These are phyloP conservation scores for Trinorchestia longiramus DNA, from an alignment of 1,140 invertebrate genomes.

Conservation along the genomic window DNA sequence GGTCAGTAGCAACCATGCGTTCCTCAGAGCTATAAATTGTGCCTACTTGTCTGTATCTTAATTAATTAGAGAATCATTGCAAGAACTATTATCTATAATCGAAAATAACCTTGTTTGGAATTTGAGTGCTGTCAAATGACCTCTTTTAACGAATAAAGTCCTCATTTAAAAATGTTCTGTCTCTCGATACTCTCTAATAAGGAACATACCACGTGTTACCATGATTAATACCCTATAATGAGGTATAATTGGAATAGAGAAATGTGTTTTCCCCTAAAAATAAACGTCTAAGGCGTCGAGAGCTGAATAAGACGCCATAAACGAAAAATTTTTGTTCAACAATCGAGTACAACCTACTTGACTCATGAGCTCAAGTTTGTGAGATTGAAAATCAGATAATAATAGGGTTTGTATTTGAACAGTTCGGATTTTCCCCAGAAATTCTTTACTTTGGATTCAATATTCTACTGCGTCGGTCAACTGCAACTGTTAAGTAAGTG, in stretches of 20 bases:
- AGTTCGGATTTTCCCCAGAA: background rate
- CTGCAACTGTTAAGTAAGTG: background rate
- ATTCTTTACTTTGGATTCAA: background rate
- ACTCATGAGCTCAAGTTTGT: background rate
- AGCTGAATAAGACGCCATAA: background rate
- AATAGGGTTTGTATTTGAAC: background rate
- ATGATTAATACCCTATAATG: background rate
- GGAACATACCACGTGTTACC: background rate
- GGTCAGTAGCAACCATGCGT: background rate
- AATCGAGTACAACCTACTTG: background rate
- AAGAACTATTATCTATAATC: conserved; percentile 14
- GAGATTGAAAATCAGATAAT: background rate
- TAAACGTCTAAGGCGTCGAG: background rate
- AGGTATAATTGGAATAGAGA: background rate
- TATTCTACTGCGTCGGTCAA: background rate
- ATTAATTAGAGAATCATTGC: background rate
- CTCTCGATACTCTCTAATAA: background rate
- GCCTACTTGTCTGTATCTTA: background rate
- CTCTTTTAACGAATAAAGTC: background rate
- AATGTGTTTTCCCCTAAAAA: background rate
- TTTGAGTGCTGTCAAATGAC: background rate
- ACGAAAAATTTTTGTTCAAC: background rate
- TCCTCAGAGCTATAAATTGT: background rate
- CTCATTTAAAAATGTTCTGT: background rate
- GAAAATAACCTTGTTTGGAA: conserved; percentile 24